These are phyloP conservation scores for Auanema sp. DNA, from an alignment of 2,888 invertebrate species.

Conservation along the genomic window DNA sequence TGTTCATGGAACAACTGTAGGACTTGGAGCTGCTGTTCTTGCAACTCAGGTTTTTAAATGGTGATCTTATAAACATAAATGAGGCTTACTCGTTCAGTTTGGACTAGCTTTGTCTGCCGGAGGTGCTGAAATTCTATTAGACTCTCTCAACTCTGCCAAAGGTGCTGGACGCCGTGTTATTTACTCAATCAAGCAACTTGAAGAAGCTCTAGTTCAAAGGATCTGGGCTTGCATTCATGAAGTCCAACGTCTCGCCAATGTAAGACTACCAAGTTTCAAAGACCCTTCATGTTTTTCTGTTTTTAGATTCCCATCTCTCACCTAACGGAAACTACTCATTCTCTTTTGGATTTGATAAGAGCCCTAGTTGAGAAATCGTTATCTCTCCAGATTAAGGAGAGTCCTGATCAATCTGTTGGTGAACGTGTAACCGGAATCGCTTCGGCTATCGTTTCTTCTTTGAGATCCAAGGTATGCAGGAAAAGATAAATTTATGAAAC, in stretches of 20 bases:
- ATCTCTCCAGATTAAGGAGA: constrained; percentile 20
- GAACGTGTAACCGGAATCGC: constrained; percentile 34
- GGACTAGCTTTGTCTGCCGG: constrained; percentile 34
- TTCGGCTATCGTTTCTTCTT: constrained; percentile 25
- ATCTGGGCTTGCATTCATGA: constrained; percentile 32
- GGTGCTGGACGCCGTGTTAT: constrained; percentile 28
- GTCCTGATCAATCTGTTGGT: constrained; percentile 20
- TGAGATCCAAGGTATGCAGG: constrained; percentile 26
- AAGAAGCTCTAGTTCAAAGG: constrained; percentile 21
- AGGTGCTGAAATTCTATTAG: constrained; percentile 35
- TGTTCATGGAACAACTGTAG: constrained; percentile 33
- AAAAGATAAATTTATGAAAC: no score
- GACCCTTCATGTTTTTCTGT: neutral
- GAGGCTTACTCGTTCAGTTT: constrained; percentile 15
- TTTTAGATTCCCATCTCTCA: constrained; percentile 33
- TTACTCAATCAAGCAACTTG: constrained; percentile 22
- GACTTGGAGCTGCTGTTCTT: constrained; percentile 41
- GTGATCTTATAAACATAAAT: no score
- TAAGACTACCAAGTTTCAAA: constrained; percentile 5
- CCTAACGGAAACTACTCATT: constrained; percentile 29
- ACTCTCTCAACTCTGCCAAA: constrained; percentile 25
- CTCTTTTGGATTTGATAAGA: constrained; percentile 36
- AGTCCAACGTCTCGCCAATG: constrained; percentile 37
- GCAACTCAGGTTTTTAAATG: constrained; percentile 24
- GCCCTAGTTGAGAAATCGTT: constrained; percentile 31